Conservation (phyloP, 2,113 vertebrate genomes). For the Lepus americanus region DNA sequence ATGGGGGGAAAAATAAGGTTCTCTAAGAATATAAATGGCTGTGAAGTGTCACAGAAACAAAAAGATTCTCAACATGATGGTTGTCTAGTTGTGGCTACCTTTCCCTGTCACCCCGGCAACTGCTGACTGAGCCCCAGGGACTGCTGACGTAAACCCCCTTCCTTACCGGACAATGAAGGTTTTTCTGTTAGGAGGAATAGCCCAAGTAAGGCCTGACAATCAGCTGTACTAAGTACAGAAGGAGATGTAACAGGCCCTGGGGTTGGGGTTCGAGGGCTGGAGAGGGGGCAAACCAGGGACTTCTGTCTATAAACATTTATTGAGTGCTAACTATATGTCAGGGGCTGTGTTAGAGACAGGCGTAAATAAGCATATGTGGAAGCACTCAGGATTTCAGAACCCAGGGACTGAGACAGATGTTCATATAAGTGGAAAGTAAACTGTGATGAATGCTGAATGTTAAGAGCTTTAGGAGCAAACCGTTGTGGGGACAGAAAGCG, state of each 20-base stretch:
- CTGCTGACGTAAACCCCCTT: background rate
- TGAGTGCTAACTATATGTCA: background rate
- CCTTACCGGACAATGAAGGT: background rate
- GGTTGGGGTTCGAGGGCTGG: no score
- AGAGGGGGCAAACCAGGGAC: background rate
- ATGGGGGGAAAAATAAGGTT: background rate
- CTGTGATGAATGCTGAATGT: background rate
- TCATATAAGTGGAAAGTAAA: background rate
- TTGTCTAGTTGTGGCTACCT: background rate
- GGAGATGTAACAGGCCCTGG: background rate
- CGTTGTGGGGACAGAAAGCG: background rate
- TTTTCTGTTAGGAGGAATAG: background rate
- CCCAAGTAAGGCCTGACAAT: background rate
- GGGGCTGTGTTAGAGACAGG: background rate
- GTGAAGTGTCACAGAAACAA: conserved; percentile 9
- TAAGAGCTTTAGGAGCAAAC: background rate
- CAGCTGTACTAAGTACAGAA: background rate
- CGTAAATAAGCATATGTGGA: background rate
- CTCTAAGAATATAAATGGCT: background rate
- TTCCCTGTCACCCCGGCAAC: background rate
- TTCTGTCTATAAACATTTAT: background rate
- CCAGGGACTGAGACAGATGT: background rate
- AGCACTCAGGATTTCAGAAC: background rate
- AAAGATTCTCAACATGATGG: background rate
- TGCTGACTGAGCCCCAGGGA: background rate